phyloP scores from a whole-genome alignment of 2,888 invertebrate genomes.

The Nycteola revayana region DNA sequence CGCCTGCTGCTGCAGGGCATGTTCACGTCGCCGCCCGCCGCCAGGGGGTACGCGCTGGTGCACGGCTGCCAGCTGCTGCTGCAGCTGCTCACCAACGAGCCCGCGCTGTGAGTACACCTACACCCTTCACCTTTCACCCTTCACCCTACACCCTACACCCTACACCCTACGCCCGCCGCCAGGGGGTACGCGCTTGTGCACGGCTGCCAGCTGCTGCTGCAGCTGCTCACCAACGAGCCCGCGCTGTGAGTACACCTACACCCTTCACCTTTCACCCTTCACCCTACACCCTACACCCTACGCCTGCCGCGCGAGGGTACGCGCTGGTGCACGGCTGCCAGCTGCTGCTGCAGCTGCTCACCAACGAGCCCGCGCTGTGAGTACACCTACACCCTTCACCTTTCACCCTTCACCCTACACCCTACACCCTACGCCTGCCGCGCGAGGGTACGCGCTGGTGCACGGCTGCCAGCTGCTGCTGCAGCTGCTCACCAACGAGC shows the following conservation, averaged over 20 bases:
- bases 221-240: too few species aligned
- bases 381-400: too few species aligned
- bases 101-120: constrained; percentile 19
- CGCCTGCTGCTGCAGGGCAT: constrained; percentile 85
- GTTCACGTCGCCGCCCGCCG: constrained; percentile 73
- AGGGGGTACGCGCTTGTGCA: not conserved
- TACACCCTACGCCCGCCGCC: not conserved
- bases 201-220: too few species aligned
- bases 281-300: too few species aligned
- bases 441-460: not conserved
- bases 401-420: too few species aligned
- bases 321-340: not conserved
- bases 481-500: too few species aligned
- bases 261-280: too few species aligned
- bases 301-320: not conserved
- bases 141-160: too few species aligned
- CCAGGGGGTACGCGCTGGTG: constrained; percentile 29
- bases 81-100: constrained; percentile 34
- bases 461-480: too few species aligned
- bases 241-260: too few species aligned
- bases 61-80: constrained; percentile 34
- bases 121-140: not conserved
- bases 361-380: too few species aligned
- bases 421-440: not conserved
- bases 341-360: too few species aligned